Evolutionary conservation across 2,113 vertebrate genomes (phyloP).

Genomic region (Bambusicola thoracicus): DNA sequence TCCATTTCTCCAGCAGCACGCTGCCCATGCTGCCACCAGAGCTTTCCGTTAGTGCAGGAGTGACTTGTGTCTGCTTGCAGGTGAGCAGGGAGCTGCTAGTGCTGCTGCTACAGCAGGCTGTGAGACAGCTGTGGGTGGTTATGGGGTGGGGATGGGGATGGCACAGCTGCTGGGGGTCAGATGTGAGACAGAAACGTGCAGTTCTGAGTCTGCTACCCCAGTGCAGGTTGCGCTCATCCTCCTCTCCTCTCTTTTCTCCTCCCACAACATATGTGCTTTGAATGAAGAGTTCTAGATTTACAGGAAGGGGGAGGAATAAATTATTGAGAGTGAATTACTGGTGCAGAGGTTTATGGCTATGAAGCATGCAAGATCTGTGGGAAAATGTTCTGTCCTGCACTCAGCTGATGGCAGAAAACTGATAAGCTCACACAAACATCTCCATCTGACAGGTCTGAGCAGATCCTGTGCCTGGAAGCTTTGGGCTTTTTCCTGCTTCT

Average conservation of each 20-base stretch:
- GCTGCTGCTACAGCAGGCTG: neutral
- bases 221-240: neutral
- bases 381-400: neutral
- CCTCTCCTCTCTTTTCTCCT: neutral
- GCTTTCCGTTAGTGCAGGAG: neutral
- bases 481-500: neutral
- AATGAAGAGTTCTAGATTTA: conserved; percentile 28
- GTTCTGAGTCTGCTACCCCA: neutral
- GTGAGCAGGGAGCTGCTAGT: accelerated
- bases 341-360: neutral
- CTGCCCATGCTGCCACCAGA: neutral
- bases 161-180: neutral
- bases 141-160: neutral
- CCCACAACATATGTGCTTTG: neutral
- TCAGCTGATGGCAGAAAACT: neutral
- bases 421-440: neutral
- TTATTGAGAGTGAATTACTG: neutral
- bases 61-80: neutral
- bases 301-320: conserved; percentile 14
- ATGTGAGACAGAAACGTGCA: neutral
- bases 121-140: accelerated
- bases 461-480: neutral
- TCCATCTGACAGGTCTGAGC: conserved; percentile 7
- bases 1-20: neutral
- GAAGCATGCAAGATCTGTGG: neutral